phyloP scores from a whole-genome alignment of 30 jellyfish, hydroid and myxozoan species.

The Cassiopea andromeda region DNA sequence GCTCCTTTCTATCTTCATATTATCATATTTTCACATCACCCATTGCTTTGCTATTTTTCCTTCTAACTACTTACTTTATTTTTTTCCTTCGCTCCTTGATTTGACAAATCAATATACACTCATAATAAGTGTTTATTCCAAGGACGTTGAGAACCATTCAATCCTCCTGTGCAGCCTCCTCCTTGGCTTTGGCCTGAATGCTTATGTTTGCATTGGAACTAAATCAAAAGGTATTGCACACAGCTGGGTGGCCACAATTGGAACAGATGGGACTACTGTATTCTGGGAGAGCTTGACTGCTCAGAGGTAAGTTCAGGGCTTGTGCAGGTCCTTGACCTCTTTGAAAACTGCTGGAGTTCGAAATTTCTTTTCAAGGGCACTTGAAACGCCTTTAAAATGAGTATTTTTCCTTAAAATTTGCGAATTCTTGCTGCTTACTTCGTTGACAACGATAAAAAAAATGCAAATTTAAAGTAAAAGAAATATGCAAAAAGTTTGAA shows the following conservation, averaged over 20 bases:
- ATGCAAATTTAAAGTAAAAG: too few species aligned
- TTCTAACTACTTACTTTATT: background rate
- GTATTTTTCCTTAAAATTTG: too few species aligned
- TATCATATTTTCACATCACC: too few species aligned
- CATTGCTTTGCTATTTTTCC: too few species aligned
- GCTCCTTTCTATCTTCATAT: too few species aligned
- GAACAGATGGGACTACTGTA: constrained; percentile 65
- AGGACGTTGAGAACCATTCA: constrained; percentile 93
- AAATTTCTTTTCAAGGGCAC: too few species aligned
- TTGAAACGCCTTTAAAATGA: too few species aligned
- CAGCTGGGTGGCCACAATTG: constrained; percentile 94
- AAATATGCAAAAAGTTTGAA: too few species aligned
- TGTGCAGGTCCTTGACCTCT: too few species aligned
- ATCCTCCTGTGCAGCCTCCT: constrained; percentile 79
- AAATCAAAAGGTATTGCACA: constrained; percentile 77
- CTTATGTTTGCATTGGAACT: constrained; percentile 92
- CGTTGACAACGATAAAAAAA: too few species aligned
- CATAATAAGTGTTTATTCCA: background rate
- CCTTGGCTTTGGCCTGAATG: constrained; percentile 93
- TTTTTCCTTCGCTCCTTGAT: background rate
- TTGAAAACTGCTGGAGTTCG: too few species aligned
- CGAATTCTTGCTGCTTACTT: too few species aligned
- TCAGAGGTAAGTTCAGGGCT: constrained; percentile 62
- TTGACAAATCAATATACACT: background rate
- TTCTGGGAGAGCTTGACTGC: constrained; percentile 96